phyloP scores from a whole-genome alignment of 2,888 invertebrate species.

The Acanthococcus lagerstroemiae region DNA sequence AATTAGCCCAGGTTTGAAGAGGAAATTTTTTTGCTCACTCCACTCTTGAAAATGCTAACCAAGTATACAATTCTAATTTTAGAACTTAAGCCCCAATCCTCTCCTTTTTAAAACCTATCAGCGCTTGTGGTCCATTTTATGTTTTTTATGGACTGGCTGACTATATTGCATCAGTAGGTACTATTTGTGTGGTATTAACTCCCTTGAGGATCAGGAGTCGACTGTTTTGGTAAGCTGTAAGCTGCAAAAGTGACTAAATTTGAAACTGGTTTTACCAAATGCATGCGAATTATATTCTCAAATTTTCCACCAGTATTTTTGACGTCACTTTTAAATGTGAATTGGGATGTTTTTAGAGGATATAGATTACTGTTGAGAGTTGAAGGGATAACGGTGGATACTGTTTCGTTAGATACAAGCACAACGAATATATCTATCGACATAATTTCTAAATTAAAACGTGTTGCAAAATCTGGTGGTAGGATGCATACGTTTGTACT shows the following conservation, averaged over 20 bases:
- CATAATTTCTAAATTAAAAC: constrained; percentile 39
- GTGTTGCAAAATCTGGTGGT: constrained; percentile 38
- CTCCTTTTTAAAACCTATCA: too few relatives aligned
- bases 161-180: too few relatives aligned
- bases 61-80: too few relatives aligned
- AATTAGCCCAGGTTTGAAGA: too few relatives aligned
- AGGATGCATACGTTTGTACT: not conserved
- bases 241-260: constrained; percentile 39
- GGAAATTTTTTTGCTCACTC: too few relatives aligned
- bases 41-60: too few relatives aligned
- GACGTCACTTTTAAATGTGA: constrained; percentile 35
- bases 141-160: too few relatives aligned
- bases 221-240: constrained; percentile 34
- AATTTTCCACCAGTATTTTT: too few relatives aligned
- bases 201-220: not conserved
- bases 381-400: constrained; percentile 35
- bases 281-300: constrained; percentile 33
- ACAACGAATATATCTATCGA: constrained; percentile 36
- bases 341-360: constrained; percentile 36
- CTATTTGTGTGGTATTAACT: too few relatives aligned
- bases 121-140: too few relatives aligned
- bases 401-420: constrained; percentile 34
- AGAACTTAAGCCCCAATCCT: too few relatives aligned
- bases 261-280: constrained; percentile 31
- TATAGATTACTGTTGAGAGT: constrained; percentile 33